A percentile compares a stretch with the other conserved stretches of the same genome.
Evolutionary conservation across 2,113 vertebrate species (phyloP).

Genomic region (Tetrao urogallus): DNA sequence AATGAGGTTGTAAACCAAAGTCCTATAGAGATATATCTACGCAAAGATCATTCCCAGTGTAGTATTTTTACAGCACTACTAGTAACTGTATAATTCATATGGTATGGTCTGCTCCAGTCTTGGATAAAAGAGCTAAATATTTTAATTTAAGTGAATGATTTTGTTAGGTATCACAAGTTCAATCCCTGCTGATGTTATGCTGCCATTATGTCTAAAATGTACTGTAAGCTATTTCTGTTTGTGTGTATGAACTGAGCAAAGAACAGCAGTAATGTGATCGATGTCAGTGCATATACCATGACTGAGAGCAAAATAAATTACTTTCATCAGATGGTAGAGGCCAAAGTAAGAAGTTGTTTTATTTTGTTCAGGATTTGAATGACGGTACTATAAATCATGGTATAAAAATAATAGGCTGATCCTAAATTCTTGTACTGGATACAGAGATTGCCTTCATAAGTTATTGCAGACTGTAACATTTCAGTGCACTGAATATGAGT

Average conservation of each 20-base stretch:
- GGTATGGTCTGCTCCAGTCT: background rate
- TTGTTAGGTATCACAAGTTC: background rate
- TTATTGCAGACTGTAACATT: background rate
- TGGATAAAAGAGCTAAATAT: background rate
- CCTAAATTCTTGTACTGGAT: background rate
- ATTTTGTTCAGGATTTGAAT: background rate
- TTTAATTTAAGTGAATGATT: background rate
- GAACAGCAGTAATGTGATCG: background rate
- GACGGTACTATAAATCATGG: background rate
- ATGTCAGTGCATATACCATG: no score
- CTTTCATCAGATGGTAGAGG: background rate
- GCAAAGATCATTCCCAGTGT: background rate
- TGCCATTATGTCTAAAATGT: background rate
- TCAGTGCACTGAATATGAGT: background rate
- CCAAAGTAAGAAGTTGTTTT: background rate
- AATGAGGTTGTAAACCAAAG: background rate
- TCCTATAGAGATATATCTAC: background rate
- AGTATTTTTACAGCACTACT: background rate
- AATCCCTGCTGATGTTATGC: background rate
- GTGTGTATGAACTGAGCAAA: background rate
- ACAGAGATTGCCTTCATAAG: fast-evolving
- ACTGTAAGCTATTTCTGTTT: background rate
- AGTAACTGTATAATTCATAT: background rate
- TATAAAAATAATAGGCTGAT: background rate
- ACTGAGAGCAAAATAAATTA: background rate